These are phyloP conservation scores for Craseonycteris thonglongyai DNA, from an alignment of 2,113 vertebrate species.

Conservation along the genomic window DNA sequence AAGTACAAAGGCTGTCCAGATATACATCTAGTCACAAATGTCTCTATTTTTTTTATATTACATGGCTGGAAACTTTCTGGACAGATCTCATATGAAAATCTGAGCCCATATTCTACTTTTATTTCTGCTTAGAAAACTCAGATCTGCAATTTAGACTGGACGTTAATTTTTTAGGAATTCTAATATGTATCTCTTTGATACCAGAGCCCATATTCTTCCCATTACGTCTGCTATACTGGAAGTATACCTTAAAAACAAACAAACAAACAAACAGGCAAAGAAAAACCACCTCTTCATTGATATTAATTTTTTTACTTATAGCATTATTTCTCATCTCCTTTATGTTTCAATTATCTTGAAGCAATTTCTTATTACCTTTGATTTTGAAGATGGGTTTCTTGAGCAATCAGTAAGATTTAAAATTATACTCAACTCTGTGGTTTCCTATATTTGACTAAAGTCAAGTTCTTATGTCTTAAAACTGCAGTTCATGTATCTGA, in stretches of 20 bases:
- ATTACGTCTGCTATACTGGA: not conserved
- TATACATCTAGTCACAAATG: too few species aligned
- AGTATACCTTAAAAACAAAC: not conserved
- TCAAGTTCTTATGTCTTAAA: not conserved
- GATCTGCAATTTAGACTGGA: not conserved
- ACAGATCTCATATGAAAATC: too few species aligned
- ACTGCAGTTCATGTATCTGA: not conserved
- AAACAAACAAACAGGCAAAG: too few species aligned
- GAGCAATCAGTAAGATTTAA: not conserved
- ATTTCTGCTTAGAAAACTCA: not conserved
- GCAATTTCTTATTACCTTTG: not conserved
- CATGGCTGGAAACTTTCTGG: too few species aligned
- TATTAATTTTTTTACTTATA: not conserved
- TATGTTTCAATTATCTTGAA: not conserved
- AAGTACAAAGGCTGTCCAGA: not conserved
- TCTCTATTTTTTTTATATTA: too few species aligned
- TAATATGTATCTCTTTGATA: not conserved
- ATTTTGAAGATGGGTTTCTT: not conserved
- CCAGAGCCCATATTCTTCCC: not conserved
- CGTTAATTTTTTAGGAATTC: not conserved
- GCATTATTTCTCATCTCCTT: not conserved
- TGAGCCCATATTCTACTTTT: not conserved
- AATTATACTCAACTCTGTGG: not conserved
- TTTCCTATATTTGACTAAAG: not conserved
- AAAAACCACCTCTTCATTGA: not conserved